phyloP scores from a whole-genome alignment of 1,140 invertebrate species.

The Brachionus calyciflorus region DNA sequence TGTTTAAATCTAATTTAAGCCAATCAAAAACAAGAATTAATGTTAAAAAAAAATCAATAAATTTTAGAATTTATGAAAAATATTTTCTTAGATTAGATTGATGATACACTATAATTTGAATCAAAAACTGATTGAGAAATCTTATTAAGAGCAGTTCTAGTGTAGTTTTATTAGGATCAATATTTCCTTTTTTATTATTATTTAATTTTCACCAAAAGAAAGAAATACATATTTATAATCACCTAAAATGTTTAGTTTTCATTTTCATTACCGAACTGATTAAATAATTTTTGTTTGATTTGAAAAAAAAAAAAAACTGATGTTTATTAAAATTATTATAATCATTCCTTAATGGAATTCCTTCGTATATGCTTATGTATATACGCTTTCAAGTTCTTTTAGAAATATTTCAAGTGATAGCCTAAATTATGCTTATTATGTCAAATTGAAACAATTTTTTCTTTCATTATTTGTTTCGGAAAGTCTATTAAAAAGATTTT shows the following conservation, averaged over 20 bases:
- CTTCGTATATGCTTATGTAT: neutral
- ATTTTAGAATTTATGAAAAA: neutral
- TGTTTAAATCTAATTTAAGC: constrained; percentile 4
- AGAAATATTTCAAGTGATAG: neutral
- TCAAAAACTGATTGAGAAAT: neutral
- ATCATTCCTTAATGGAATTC: constrained; percentile 33
- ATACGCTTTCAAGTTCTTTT: neutral
- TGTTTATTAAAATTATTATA: constrained; percentile 43
- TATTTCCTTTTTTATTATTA: too few relatives aligned
- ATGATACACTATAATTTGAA: constrained; percentile 32
- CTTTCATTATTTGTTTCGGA: too few relatives aligned
- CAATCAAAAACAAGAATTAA: neutral
- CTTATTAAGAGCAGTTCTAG: neutral
- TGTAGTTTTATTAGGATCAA: neutral
- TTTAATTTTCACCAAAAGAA: too few relatives aligned
- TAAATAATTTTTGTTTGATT: constrained; percentile 25
- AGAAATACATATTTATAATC: too few relatives aligned
- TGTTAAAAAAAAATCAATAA: constrained; percentile 39
- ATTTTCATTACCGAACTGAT: neutral
- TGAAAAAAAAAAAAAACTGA: neutral
- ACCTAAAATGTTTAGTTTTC: neutral
- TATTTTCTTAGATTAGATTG: constrained; percentile 23
- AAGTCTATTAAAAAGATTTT: neutral
- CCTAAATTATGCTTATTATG: constrained; percentile 22
- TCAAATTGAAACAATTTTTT: constrained; percentile 28